phyloP scores from a whole-genome alignment of 2,113 vertebrate species.

The Oreochromis niloticus region DNA sequence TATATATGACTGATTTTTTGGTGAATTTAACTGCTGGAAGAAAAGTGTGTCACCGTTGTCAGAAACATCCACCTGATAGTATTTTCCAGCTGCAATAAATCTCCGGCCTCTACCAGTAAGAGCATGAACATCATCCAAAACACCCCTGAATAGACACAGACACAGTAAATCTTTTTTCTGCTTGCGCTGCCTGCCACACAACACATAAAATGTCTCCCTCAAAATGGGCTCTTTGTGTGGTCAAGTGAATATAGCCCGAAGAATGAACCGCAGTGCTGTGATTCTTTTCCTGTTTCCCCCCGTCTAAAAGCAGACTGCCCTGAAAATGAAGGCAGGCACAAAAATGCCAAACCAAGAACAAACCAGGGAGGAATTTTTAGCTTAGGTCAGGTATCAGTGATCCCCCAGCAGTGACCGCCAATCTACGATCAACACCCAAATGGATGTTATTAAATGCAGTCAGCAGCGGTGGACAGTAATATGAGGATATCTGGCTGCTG shows the following conservation, averaged over 20 bases:
- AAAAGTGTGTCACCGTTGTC: neutral
- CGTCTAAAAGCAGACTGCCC: constrained; percentile 61
- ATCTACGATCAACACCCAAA: neutral
- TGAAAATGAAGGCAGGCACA: constrained; percentile 27
- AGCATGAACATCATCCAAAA: constrained; percentile 46
- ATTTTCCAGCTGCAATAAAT: constrained; percentile 28
- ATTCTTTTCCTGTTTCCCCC: constrained; percentile 71
- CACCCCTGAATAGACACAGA: constrained; percentile 50
- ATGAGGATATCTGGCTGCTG: neutral
- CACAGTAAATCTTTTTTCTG: constrained; percentile 63
- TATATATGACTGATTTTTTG: neutral
- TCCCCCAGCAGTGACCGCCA: neutral
- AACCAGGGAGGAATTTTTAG: constrained; percentile 41
- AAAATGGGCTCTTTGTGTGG: constrained; percentile 73
- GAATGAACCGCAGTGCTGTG: constrained; percentile 65
- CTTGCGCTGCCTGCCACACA: constrained; percentile 47
- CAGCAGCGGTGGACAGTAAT: neutral
- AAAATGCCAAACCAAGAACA: constrained; percentile 50
- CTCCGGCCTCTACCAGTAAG: constrained; percentile 28
- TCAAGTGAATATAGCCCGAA: constrained; percentile 64
- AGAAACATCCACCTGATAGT: constrained; percentile 1
- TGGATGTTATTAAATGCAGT: neutral
- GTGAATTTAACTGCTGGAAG: neutral
- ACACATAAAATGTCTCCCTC: constrained; percentile 66
- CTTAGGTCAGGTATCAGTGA: constrained; percentile 40